Percentiles rank a stretch among this genome's conserved stretches.
phyloP scores from a whole-genome alignment of 2,888 invertebrate species.

The Thecocarcelia acutangulata region DNA sequence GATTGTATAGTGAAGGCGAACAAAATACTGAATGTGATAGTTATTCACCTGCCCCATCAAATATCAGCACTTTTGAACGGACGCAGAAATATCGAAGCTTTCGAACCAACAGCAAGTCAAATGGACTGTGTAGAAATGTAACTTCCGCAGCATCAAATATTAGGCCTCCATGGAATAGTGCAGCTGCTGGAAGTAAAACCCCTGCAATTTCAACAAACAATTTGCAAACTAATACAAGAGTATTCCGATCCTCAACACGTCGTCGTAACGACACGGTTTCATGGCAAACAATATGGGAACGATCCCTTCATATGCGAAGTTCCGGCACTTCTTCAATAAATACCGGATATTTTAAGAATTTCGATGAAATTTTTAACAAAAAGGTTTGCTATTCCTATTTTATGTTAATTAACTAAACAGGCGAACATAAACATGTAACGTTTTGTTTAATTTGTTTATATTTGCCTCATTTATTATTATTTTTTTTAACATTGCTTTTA shows the following conservation, averaged over 20 bases:
- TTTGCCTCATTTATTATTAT: too few species aligned
- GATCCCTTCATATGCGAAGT: constrained; percentile 75
- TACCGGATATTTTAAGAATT: constrained; percentile 78
- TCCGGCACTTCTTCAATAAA: constrained; percentile 71
- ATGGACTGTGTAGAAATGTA: constrained; percentile 33
- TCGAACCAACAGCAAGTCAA: constrained; percentile 70
- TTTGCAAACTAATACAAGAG: constrained; percentile 65
- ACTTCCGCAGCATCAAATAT: constrained; percentile 19
- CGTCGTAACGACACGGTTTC: constrained; percentile 78
- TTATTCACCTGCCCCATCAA: constrained; percentile 58
- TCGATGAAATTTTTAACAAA: constrained; percentile 77
- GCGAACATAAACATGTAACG: too few species aligned
- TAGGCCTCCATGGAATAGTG: constrained; percentile 77
- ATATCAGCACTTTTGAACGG: constrained; percentile 72
- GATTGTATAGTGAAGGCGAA: constrained; percentile 70
- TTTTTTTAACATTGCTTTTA: too few species aligned
- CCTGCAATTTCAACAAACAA: constrained; percentile 6
- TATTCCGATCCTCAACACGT: constrained; percentile 77
- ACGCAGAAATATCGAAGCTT: constrained; percentile 74
- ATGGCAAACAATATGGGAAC: constrained; percentile 79
- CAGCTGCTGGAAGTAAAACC: constrained; percentile 58
- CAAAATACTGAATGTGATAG: constrained; percentile 65
- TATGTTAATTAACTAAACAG: not conserved
- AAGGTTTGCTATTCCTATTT: constrained; percentile 75
- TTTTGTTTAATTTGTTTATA: too few species aligned